Base-by-base conservation (phyloP, 2,797 vertebrate genomes). In the Spinus pinus region DNA sequence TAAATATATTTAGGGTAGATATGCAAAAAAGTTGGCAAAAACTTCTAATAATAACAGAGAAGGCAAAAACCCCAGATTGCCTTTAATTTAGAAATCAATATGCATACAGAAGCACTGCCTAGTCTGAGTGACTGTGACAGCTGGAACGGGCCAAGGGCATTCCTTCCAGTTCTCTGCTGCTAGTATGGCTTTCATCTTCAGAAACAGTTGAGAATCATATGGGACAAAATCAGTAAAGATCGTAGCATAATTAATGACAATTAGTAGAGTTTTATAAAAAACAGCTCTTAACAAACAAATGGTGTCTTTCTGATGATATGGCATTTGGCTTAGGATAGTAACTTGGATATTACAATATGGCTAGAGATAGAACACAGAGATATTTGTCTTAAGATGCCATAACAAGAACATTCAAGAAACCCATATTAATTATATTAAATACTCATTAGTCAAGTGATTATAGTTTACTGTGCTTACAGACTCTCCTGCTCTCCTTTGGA, bases 41-140 rank as follows among this genome's bases (percentile, higher is more conserved):
- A 57, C 11, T n/a, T 71, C 21, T 42, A 69, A 61, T 9, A 33
- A 35, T 71, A 74, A 5, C 19, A 70, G 12, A 33, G 42, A 77
- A 21, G 16, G 7, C 13, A 9, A n/a, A 81, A 62, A 1, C 4
- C 4, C 0, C 7, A 47, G 44, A 56, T 24, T 60, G 9, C 2
- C 62, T 66, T 83, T 72, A 50, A 61, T 35, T 39, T 86, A 57
- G 7, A 1, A 2, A 72, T 74, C 27, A 31, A 33, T 78, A 83
- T 19, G 1, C 1, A 3, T 35, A n/a, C 5, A 90, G 28, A 70
- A 84, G 8, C 17, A 35, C 42, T 30, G 6, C 19, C 47, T 6
- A 30, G 31, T 67, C 44, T 64, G 31, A 44, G 35, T 79, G 41
- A 30, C 30, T 81, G 41, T 56, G 50, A 49, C 61, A 86, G 37